phyloP scores from a whole-genome alignment of 2,113 vertebrate genomes.

The Loxodonta africana region DNA sequence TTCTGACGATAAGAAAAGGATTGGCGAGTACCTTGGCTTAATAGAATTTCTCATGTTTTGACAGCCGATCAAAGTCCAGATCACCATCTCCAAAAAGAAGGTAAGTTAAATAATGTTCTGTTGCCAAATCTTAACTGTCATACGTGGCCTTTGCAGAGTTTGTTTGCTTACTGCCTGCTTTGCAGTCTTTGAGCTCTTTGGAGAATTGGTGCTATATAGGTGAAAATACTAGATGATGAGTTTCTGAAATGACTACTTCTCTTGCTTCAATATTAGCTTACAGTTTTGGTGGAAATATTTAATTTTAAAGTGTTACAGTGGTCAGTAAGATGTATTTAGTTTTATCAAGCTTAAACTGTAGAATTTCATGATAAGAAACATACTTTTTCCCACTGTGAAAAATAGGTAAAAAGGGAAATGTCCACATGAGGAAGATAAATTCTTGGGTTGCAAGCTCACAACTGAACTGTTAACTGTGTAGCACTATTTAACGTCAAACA shows the following conservation, averaged over 20 bases:
- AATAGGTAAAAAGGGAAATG: neutral
- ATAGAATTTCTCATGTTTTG: slow-evolving; percentile 85
- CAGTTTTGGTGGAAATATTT: neutral
- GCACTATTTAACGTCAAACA: neutral
- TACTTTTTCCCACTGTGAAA: neutral
- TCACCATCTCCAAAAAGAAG: slow-evolving; percentile 93
- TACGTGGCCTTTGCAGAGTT: slow-evolving; percentile 37
- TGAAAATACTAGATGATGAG: neutral
- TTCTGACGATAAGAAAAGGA: slow-evolving; percentile 14
- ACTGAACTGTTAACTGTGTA: neutral
- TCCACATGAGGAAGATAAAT: neutral
- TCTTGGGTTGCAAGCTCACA: neutral
- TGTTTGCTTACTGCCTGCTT: slow-evolving; percentile 31
- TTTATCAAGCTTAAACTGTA: neutral
- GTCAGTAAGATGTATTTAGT: neutral
- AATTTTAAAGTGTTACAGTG: neutral
- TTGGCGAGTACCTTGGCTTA: slow-evolving; percentile 60
- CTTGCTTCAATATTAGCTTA: neutral
- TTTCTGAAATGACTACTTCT: slow-evolving; percentile 39
- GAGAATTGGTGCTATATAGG: slow-evolving; percentile 80
- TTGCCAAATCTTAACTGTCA: slow-evolving; percentile 56
- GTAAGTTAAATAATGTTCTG: slow-evolving; percentile 85
- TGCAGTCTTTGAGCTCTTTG: slow-evolving; percentile 79
- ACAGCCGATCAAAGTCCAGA: slow-evolving; percentile 92
- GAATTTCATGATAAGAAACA: neutral